phyloP scores from a whole-genome alignment of 2,888 invertebrate species.

The Zaprionus lineosus region DNA sequence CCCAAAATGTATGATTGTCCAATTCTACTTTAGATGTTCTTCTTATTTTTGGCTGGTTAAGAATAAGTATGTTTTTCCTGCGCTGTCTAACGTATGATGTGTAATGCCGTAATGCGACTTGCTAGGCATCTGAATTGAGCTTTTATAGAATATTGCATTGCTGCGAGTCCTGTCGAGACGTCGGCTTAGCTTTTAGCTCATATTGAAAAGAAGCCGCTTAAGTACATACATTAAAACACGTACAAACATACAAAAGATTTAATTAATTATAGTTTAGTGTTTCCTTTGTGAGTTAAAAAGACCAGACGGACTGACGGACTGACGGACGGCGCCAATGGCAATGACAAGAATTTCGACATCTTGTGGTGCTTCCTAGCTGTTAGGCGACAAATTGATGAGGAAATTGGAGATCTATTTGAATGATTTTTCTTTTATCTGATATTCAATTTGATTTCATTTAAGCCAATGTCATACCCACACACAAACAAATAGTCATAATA shows the following conservation, averaged over 20 bases:
- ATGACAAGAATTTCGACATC: slow-evolving; percentile 19
- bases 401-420: too few relatives aligned
- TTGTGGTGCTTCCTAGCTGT: slow-evolving; percentile 68
- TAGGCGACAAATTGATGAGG: too few relatives aligned
- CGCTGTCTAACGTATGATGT: slow-evolving; percentile 15
- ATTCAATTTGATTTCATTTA: too few relatives aligned
- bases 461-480: too few relatives aligned
- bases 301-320: too few relatives aligned
- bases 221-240: slow-evolving; percentile 22
- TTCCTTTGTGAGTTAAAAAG: slow-evolving; percentile 58
- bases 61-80: too few relatives aligned
- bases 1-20: neutral
- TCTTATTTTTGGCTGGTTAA: slow-evolving; percentile 11
- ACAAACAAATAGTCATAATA: too few relatives aligned
- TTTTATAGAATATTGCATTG: slow-evolving; percentile 52
- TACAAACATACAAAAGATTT: slow-evolving; percentile 35
- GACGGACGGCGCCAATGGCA: slow-evolving; percentile 42
- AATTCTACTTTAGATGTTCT: neutral
- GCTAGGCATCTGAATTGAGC: slow-evolving; percentile 17
- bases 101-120: slow-evolving; percentile 50
- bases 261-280: slow-evolving; percentile 71
- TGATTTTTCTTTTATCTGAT: too few relatives aligned
- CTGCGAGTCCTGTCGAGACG: slow-evolving; percentile 5
- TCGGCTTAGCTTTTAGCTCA: slow-evolving; percentile 44
- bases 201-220: slow-evolving; percentile 66